Evolutionary conservation across 2,888 invertebrate genomes (phyloP).

Genomic region (Lasius fuliginosus): DNA sequence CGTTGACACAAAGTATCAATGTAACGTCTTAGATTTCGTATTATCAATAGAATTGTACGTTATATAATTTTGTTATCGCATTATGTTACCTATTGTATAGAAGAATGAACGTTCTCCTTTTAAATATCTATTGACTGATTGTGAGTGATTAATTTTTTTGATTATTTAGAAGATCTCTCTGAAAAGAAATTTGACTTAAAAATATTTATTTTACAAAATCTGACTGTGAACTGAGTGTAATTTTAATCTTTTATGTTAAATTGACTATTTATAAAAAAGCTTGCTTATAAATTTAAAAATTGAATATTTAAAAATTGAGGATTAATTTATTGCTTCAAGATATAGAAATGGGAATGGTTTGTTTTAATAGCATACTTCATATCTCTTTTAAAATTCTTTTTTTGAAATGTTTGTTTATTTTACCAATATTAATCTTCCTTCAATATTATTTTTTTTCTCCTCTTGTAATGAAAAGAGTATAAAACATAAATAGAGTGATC

Average conservation of each 20-base stretch:
- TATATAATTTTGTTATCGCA: neutral
- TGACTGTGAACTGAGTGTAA: neutral
- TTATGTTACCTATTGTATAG: neutral
- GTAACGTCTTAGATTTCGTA: neutral
- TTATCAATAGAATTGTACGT: neutral
- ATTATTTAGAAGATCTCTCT: too few relatives aligned
- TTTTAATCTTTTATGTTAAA: neutral
- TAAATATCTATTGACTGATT: neutral
- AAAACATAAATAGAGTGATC: neutral
- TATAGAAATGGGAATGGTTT: too few relatives aligned
- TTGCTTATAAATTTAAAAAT: neutral
- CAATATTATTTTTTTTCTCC: neutral
- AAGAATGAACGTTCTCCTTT: neutral
- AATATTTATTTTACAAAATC: neutral
- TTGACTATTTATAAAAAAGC: neutral
- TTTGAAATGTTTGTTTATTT: neutral
- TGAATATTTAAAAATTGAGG: too few relatives aligned
- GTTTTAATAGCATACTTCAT: too few relatives aligned
- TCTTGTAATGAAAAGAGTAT: neutral
- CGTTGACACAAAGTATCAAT: neutral
- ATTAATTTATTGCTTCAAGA: too few relatives aligned
- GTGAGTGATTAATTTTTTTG: neutral
- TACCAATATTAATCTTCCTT: neutral
- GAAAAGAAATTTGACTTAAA: too few relatives aligned
- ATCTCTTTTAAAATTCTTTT: too few relatives aligned